Evolutionary conservation across 2,888 invertebrate species (phyloP), one percentile per base, ranked within the genome.

Genomic region (Archips xylosteana): DNA sequence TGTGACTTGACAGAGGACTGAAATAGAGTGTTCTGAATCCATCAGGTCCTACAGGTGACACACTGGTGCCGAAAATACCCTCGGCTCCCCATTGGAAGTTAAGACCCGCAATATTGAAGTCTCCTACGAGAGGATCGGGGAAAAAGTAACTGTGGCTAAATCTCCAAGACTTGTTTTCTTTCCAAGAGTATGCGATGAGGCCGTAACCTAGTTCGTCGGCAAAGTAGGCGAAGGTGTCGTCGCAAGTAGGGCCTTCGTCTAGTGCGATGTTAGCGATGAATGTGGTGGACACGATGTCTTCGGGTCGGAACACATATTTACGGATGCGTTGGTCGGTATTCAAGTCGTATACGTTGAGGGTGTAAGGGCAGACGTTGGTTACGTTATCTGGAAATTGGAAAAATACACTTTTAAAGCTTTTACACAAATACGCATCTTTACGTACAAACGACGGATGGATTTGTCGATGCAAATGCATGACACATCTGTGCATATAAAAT

Each of bases 181-280:
- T 95, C 96, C 96, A 97, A 0, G 97, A 97, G 86, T 98, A 98
- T 1, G 96, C 96, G 71, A 98, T 96, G 34, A 98, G 91, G 0
- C 97, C 97, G 81, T 97, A 97, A 67, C 97, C 97, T 34, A 97
- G 92, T 85, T 97, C 97, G 84, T 98, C 97, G 0, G 97, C 96
- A 89, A 97, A 96, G 86, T 97, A 97, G 0, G 97, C 97, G 83
- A 95, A 97, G 0, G 97, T 96, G 83, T 97, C 97, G 3, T 97
- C 96, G 83, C 97, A 97, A 60, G 93, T 95, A 79, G 95, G 94
- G 45, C 97, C 97, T 77, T 97, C 94, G 82, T 98, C 98, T 2
- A 97, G 95, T n/a, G 96, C 97, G 73, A 97, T 97, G 83, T 97
- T 98, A n/a, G 97, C 97, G 76, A 98, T 97, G 87, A 97, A 97